Evolutionary conservation across 2,888 invertebrate species (phyloP), one percentile per base, ranked within the genome.

Genomic region (Minunthozetes semirufus): DNA sequence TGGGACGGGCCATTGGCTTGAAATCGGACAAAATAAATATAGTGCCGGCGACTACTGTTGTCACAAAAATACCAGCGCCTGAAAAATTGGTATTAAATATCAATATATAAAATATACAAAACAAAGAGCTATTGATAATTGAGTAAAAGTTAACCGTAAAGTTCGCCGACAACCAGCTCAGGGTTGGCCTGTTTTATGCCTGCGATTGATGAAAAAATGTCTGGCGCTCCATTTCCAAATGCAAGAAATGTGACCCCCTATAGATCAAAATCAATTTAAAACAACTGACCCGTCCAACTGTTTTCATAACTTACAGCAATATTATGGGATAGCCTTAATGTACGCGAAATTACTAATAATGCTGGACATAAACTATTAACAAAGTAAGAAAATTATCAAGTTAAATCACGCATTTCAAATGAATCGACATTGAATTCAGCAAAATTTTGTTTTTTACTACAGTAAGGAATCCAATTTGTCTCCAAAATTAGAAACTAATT

Each of bases 141-240:
- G 33, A 5, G 8, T 33, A 33, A 33, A 8, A 33, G n/a, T 48
- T 48, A 6, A 78, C 78, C 78, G 15, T 78, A 76, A 1, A 78
- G 75, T 61, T 78, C 77, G 0, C 78, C 76, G 56, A 78, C 74
- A 8, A 78, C 78, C n/a, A 78, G 72, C 42, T 78, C 77, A n/a
- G 78, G 78, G 1, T 77, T 77, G 11, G 77, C 76, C 50, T 78
- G 76, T 56, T 73, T 71, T 29, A 78, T 74, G 17, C 77, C 78
- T 46, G 78, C 78, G 42, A 78, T 76, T 61, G 79, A 79, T 42
- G 78, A 77, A 61, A 79, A 79, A 72, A 89, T 85, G 81, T 89
- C 89, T 2, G 89, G 88, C 0, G 88, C 87, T 68, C 89, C 88
- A 80, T 89, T 89, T 19, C 89, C 89, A 80, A 89, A 87, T 0